A percentile compares a stretch with the other conserved stretches of the same genome.
phyloP scores from a whole-genome alignment of 37 sponge, comb jelly and placozoan species.

The Chondrosia reniformis region DNA sequence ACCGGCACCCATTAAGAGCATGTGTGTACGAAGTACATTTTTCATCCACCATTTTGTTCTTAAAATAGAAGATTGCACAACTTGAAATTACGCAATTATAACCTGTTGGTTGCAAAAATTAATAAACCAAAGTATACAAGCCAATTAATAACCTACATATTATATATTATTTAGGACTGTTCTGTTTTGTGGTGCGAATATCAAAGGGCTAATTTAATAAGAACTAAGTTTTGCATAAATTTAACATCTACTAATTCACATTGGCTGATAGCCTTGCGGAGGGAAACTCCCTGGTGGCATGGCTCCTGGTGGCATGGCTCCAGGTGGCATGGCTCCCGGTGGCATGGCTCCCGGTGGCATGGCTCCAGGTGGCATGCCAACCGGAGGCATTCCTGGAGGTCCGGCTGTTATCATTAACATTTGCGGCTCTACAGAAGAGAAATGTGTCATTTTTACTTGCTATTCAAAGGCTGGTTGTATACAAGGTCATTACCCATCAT shows the following conservation, averaged over 20 bases:
- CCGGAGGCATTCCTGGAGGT: conserved; percentile 13
- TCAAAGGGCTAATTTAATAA: not conserved
- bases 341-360: conserved; percentile 21
- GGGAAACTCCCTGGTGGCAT: not conserved
- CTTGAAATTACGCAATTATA: too few species aligned
- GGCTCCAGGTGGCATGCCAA: conserved; percentile 34
- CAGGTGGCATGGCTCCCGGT: conserved; percentile 20
- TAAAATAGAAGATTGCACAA: too few species aligned
- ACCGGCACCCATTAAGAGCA: too few species aligned
- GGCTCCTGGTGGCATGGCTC: not conserved
- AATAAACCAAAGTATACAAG: too few species aligned
- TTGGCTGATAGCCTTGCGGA: not conserved
- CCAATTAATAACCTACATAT: too few species aligned
- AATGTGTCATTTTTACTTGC: too few species aligned
- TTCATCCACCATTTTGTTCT: too few species aligned
- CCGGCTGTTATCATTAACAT: conserved; percentile 89
- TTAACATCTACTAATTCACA: not conserved
- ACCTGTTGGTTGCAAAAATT: too few species aligned
- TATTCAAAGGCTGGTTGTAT: not conserved
- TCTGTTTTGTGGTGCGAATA: too few species aligned
- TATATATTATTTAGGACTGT: too few species aligned
- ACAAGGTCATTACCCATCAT: conserved; percentile 59
- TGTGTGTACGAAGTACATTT: too few species aligned
- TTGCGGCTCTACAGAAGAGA: conserved; percentile 61
- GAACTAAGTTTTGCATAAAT: not conserved